phyloP scores from a whole-genome alignment of 2,888 invertebrate species.

The Chrysolina americana region DNA sequence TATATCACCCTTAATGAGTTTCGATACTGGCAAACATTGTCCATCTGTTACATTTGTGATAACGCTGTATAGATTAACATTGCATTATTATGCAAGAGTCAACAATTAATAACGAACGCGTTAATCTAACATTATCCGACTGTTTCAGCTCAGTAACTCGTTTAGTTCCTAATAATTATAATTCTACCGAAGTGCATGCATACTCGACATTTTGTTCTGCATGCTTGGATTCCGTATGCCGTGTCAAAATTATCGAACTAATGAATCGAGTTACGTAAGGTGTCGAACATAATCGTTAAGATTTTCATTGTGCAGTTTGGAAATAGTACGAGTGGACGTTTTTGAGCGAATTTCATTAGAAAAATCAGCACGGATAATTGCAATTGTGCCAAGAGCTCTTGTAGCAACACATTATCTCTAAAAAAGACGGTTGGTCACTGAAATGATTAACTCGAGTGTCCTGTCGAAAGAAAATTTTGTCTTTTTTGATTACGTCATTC shows the following conservation, averaged over 20 bases:
- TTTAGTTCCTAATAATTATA: constrained; percentile 21
- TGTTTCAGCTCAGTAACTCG: constrained; percentile 23
- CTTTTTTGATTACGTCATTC: no score
- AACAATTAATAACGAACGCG: constrained; percentile 22
- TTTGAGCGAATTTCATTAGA: no score
- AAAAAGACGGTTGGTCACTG: no score
- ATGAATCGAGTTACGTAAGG: neutral
- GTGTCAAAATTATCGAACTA: neutral
- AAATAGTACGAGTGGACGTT: no score
- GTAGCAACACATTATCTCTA: no score
- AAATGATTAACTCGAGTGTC: no score
- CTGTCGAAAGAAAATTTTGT: no score
- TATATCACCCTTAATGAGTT: neutral
- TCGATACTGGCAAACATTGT: neutral
- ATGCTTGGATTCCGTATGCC: neutral
- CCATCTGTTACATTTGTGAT: neutral
- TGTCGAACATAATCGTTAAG: neutral
- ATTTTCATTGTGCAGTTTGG: no score
- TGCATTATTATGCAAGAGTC: neutral
- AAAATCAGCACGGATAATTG: no score
- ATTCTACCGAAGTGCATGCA: neutral
- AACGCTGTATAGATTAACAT: neutral
- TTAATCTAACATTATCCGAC: neutral
- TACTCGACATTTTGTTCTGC: neutral
- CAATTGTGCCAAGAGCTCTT: no score